Evolutionary conservation across 2,113 vertebrate genomes (phyloP), one percentile per base, ranked within the genome.

Genomic region (Noturus placidus): DNA sequence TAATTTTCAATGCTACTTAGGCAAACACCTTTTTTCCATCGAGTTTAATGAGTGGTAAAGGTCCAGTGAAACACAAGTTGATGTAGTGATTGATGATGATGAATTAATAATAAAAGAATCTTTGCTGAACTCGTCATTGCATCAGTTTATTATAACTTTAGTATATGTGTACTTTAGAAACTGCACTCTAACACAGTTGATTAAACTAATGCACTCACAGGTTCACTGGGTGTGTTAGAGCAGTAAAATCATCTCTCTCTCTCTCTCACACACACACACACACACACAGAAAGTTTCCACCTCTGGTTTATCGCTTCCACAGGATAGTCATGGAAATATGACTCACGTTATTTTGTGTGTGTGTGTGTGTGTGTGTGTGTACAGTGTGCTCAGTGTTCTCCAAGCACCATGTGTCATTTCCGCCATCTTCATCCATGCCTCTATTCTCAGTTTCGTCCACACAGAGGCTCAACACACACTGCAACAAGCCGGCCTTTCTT

Each of bases 301-400:
- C 69, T 72, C 69, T 72, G 33, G 69, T 76, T 42, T 76, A 76
- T 76, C 38, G 4, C 42, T 46, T 76, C 22, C 27, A 25, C 72
- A 46, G 72, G 38, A 27, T 76, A 27, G 42, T 76, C 72, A 5
- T 50, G 42, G 72, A 76, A 42, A 25, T 42, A 76, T 50, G 72
- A 76, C 72, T 76, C 72, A 76, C 42, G 5, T 46, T 76, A 50
- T 27, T 27, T 76, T 46, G 72, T 50, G 72, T 46, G 72, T 76
- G 14, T 11, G 10, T 46, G 72, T 46, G 25, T 11, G 10, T 46
- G 72, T 50, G 72, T 76, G 27, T 4, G 11, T 27, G 4, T 50
- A 76, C 72, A 76, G 72, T 76, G 42, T 76, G 4, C 72, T 50
- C 38, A 76, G 72, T 76, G 72, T 76, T 76, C 72, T 76, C 72